A percentile compares a stretch with the other conserved stretches of the same genome.
Conservation (phyloP, 2,888 invertebrate genomes). For the Taphrorychus bicolor region DNA sequence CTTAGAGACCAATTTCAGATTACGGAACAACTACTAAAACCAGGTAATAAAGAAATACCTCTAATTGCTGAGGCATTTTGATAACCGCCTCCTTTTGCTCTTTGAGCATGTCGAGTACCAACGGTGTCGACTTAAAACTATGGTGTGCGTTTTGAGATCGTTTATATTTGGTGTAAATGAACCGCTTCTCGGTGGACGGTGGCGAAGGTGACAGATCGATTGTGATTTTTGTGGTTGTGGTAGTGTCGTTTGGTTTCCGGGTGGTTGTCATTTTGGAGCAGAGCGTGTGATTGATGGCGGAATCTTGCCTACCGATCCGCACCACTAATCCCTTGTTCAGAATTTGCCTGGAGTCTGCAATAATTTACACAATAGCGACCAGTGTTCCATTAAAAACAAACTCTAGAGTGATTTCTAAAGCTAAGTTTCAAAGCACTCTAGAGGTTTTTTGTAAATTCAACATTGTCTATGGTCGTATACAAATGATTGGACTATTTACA, state of each 20-base stretch:
- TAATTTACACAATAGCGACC: too few relatives aligned
- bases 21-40: not conserved
- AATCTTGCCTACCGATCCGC: slow-evolving; percentile 57
- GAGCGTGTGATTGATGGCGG: slow-evolving; percentile 53
- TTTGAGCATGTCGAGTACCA: slow-evolving; percentile 58
- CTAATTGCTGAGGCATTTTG: slow-evolving; percentile 36
- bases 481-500: too few relatives aligned
- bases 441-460: too few relatives aligned
- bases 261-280: slow-evolving; percentile 57
- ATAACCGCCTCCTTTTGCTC: slow-evolving; percentile 43
- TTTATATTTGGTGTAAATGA: slow-evolving; percentile 48
- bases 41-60: slow-evolving; percentile 21
- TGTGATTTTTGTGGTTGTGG: slow-evolving; percentile 60
- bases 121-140: slow-evolving; percentile 60
- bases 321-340: slow-evolving; percentile 60
- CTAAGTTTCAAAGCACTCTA: too few relatives aligned
- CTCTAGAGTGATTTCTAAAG: too few relatives aligned
- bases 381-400: too few relatives aligned
- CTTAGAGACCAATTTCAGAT: slow-evolving; percentile 49
- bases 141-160: slow-evolving; percentile 49
- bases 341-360: slow-evolving; percentile 56
- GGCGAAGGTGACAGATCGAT: slow-evolving; percentile 58
- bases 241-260: slow-evolving; percentile 53
- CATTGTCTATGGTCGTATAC: too few relatives aligned
- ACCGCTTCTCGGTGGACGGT: slow-evolving; percentile 41